phyloP scores from a whole-genome alignment of 2,888 invertebrate genomes.

The Pseudanteris insignis region DNA sequence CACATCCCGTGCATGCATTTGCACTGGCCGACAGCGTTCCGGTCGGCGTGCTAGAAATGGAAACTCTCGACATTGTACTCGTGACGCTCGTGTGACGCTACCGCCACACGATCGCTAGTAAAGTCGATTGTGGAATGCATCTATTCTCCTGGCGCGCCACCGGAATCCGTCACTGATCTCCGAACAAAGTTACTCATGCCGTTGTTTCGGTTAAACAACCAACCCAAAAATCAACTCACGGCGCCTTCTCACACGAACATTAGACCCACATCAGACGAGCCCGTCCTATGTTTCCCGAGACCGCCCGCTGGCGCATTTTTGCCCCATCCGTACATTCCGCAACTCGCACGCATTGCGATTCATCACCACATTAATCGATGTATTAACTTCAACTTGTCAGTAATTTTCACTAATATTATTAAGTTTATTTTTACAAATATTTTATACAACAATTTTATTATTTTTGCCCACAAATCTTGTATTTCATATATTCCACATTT shows the following conservation, averaged over 20 bases:
- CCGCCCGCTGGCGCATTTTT: too few species aligned
- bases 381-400: too few species aligned
- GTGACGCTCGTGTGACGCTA: slow-evolving; percentile 1
- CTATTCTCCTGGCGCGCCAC: slow-evolving; percentile 23
- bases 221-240: slow-evolving; percentile 8
- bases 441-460: too few species aligned
- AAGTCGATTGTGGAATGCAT: slow-evolving; percentile 41
- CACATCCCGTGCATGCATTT: slow-evolving; percentile 30
- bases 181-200: slow-evolving; percentile 6
- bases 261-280: slow-evolving; percentile 24
- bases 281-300: not conserved
- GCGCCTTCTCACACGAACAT: slow-evolving; percentile 20
- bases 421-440: too few species aligned
- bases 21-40: slow-evolving; percentile 23
- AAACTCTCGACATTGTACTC: slow-evolving; percentile 31
- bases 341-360: too few species aligned
- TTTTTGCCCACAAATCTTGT: too few species aligned
- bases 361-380: too few species aligned
- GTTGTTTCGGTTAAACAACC: slow-evolving; percentile 28
- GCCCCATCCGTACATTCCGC: too few species aligned
- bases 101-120: slow-evolving; percentile 25
- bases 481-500: too few species aligned
- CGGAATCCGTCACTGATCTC: slow-evolving; percentile 16
- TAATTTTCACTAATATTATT: too few species aligned
- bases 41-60: slow-evolving; percentile 32